These are phyloP conservation scores for rat (Rattus norvegicus) DNA, from an alignment of 2,113 vertebrate genomes.

Conservation along the genomic window DNA sequence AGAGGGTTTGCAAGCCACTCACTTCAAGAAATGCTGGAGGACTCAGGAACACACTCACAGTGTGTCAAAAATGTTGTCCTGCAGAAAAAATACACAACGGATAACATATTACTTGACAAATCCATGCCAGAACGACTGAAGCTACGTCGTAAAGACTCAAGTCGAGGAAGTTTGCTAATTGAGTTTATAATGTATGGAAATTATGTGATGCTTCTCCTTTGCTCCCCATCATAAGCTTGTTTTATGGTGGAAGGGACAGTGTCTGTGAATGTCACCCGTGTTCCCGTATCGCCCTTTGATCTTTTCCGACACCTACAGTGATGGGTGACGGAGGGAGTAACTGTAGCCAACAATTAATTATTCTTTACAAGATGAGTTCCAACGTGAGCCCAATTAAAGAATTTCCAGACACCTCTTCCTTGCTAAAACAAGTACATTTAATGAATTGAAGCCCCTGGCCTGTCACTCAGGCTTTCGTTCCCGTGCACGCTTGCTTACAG, in stretches of 20 bases:
- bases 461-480: too few relatives aligned
- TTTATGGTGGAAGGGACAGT: not conserved
- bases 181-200: not conserved
- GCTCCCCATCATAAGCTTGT: not conserved
- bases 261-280: not conserved
- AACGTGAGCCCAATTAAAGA: slow-evolving; percentile 67
- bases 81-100: not conserved
- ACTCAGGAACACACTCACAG: too few relatives aligned
- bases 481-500: too few relatives aligned
- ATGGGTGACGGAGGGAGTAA: not conserved
- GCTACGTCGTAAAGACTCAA: not conserved
- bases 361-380: slow-evolving; percentile 61
- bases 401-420: slow-evolving; percentile 31
- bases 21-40: too few relatives aligned
- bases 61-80: not conserved
- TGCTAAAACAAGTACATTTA: slow-evolving; percentile 47
- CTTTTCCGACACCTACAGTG: not conserved
- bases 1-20: too few relatives aligned
- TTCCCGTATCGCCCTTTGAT: not conserved
- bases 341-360: slow-evolving; percentile 58
- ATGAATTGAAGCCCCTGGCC: slow-evolving; percentile 32
- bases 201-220: not conserved
- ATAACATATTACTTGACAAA: slow-evolving; percentile 6
- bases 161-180: not conserved
- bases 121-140: not conserved